Conservation (phyloP, 2,888 invertebrate species). For the Sarcophaga carnaria region DNA sequence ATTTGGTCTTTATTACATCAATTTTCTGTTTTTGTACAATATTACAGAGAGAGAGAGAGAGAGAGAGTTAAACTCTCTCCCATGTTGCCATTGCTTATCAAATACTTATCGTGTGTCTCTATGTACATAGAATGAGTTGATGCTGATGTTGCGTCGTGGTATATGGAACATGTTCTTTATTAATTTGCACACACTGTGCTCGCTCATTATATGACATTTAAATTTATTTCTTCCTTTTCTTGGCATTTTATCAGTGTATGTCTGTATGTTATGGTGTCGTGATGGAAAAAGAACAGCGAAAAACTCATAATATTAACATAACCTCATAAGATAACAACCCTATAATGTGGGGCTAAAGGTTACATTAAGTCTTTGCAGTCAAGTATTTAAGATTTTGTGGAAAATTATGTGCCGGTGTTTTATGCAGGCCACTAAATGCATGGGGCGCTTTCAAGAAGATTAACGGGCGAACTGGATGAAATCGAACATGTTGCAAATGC, state of each 20-base stretch:
- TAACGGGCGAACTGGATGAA: too few species aligned
- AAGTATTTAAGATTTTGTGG: neutral
- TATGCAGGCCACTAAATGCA: neutral
- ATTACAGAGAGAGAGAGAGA: too few species aligned
- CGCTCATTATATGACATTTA: neutral
- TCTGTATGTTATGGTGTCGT: neutral
- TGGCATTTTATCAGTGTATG: neutral
- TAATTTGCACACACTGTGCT: conserved; percentile 27
- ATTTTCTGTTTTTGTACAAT: neutral
- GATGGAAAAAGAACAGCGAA: conserved; percentile 6
- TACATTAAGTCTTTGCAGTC: conserved; percentile 13
- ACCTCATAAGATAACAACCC: conserved; percentile 41
- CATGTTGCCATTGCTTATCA: too few species aligned
- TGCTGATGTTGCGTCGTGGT: neutral
- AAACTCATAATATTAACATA: conserved; percentile 18
- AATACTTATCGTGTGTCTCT: too few species aligned
- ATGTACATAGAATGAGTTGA: too few species aligned
- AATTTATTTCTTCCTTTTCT: neutral
- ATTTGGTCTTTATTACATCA: conserved; percentile 40
- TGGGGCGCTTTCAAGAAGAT: neutral
- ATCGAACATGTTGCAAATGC: too few species aligned
- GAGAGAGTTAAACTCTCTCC: too few species aligned
- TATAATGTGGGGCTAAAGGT: conserved; percentile 29
- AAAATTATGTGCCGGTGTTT: neutral
- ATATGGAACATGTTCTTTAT: conserved; percentile 4